Evolutionary conservation across 2,797 vertebrate genomes (phyloP).

Genomic region (Astyanax mexicanus): DNA sequence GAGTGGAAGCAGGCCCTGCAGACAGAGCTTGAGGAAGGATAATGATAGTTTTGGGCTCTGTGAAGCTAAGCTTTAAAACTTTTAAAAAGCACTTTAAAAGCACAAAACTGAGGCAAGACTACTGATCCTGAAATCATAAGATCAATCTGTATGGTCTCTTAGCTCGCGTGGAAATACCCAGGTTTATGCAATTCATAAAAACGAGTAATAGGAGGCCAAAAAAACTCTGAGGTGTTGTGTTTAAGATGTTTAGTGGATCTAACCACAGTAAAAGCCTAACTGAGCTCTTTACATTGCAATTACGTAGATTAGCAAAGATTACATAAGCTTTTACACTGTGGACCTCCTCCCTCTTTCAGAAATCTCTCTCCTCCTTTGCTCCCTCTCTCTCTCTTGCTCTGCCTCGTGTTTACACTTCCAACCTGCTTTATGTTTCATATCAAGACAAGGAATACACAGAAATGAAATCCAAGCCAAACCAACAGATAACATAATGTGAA

Average conservation of each 20-base stretch:
- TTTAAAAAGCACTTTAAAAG: conserved; percentile 8
- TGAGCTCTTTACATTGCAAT: conserved; percentile 67
- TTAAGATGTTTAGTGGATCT: conserved; percentile 63
- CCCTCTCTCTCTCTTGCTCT: conserved; percentile 1
- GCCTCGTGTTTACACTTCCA: conserved; percentile 19
- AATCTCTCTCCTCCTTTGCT: conserved; percentile 24
- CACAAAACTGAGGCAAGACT: background rate
- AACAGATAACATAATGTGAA: background rate
- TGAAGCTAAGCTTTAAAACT: conserved; percentile 11
- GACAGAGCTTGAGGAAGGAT: background rate
- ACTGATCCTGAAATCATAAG: conserved; percentile 4
- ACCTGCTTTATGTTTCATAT: conserved; percentile 10
- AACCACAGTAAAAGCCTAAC: conserved; percentile 71
- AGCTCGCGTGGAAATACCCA: conserved; percentile 23
- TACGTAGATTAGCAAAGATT: conserved; percentile 71
- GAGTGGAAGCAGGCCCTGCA: background rate
- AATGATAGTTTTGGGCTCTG: background rate
- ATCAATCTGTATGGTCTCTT: conserved; percentile 1
- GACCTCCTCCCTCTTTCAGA: conserved; percentile 41
- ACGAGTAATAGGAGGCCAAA: conserved; percentile 23
- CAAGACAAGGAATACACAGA: no score
- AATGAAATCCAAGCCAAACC: background rate
- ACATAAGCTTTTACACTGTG: conserved; percentile 46
- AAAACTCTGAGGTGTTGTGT: conserved; percentile 13
- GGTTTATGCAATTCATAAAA: conserved; percentile 22